A percentile compares a stretch with the other conserved stretches of the same genome.
Conservation (phyloP, 2,888 invertebrate species). For the Acronicta aceris region DNA sequence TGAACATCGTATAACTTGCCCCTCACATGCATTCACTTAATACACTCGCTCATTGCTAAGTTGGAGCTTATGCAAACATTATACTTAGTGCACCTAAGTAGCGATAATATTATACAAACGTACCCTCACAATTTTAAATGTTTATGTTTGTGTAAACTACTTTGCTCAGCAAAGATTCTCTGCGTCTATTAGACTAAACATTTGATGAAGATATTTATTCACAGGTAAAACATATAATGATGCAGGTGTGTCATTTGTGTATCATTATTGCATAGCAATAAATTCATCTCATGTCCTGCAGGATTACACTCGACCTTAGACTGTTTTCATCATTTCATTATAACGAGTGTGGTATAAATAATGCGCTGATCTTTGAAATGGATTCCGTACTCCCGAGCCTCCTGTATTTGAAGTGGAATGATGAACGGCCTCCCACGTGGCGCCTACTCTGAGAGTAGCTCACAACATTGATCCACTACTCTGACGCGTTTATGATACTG, state of each 20-base stretch:
- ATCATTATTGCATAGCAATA: no score
- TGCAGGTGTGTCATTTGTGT: no score
- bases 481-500: background rate
- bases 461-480: no score
- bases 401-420: conserved; percentile 9
- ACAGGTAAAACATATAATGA: no score
- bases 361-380: conserved; percentile 9
- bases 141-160: no score
- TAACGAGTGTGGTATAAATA: conserved; percentile 7
- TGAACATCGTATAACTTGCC: conserved; percentile 27
- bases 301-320: background rate
- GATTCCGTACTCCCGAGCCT: conserved; percentile 2
- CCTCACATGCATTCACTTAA: conserved; percentile 36
- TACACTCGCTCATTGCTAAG: conserved; percentile 21
- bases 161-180: no score
- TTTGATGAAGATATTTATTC: no score
- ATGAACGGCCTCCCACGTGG: conserved; percentile 3
- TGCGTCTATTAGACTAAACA: no score
- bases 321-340: background rate
- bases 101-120: no score
- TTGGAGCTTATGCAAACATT: conserved; percentile 21
- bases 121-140: no score
- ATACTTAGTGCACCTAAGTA: no score
- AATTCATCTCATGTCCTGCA: background rate
- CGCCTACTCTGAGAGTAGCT: background rate